These are phyloP conservation scores for Cerceris rybyensis DNA, from an alignment of 2,888 invertebrate genomes.

Conservation along the genomic window DNA sequence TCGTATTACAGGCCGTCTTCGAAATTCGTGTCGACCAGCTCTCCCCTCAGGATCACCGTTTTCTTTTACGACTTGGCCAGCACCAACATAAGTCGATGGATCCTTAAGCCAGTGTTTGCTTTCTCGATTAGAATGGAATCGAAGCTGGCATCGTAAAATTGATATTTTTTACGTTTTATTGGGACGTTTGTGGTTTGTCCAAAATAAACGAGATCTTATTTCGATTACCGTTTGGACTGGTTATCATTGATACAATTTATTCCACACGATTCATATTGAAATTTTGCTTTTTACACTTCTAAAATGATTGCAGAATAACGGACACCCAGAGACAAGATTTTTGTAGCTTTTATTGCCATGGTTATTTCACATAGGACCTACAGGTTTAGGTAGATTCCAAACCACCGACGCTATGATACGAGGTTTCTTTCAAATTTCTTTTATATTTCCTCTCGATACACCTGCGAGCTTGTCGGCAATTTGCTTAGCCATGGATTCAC, in stretches of 20 bases:
- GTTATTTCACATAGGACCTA: too few relatives aligned
- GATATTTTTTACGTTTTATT: conserved; percentile 60
- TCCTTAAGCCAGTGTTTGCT: conserved; percentile 67
- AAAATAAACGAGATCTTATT: too few relatives aligned
- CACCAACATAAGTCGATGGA: conserved; percentile 53
- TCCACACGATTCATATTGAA: too few relatives aligned
- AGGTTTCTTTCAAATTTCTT: not conserved
- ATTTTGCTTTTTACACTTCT: too few relatives aligned
- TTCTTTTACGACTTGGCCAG: conserved; percentile 72
- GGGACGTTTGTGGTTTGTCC: too few relatives aligned
- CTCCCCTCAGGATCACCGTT: conserved; percentile 73
- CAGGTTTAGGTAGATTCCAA: too few relatives aligned
- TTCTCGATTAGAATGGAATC: conserved; percentile 67
- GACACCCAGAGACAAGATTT: too few relatives aligned
- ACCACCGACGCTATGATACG: too few relatives aligned
- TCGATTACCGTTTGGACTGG: too few relatives aligned
- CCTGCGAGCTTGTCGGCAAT: conserved; percentile 57
- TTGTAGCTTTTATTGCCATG: too few relatives aligned
- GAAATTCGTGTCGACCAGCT: conserved; percentile 76
- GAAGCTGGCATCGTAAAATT: conserved; percentile 54
- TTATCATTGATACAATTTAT: too few relatives aligned
- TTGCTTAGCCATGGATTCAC: conserved; percentile 68
- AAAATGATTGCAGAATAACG: too few relatives aligned
- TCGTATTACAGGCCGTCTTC: conserved; percentile 21
- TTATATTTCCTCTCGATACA: conserved; percentile 46